Evolutionary conservation across 2,797 vertebrate species (phyloP).

Genomic region (Anolis apletophallus): DNA sequence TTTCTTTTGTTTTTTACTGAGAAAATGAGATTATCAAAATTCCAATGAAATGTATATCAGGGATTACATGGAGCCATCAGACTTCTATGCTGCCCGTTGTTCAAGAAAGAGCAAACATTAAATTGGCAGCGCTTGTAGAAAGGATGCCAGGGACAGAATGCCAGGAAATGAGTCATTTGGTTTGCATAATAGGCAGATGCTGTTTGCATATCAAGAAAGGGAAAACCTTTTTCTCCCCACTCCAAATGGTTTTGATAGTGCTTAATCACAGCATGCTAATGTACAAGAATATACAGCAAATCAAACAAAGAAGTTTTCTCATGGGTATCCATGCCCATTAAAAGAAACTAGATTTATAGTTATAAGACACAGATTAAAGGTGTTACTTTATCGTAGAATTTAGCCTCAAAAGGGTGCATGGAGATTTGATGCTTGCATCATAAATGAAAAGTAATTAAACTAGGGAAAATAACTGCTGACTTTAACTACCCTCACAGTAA

Average conservation of each 20-base stretch:
- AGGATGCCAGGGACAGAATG: background rate
- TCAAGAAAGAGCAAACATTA: background rate
- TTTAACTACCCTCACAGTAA: too few species aligned
- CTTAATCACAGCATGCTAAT: background rate
- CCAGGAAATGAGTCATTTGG: background rate
- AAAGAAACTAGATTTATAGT: too few species aligned
- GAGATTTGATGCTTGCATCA: too few species aligned
- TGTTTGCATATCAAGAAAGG: background rate
- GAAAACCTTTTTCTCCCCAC: background rate
- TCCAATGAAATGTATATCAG: background rate
- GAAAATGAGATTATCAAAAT: background rate
- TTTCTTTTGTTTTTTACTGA: background rate
- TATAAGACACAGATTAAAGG: too few species aligned
- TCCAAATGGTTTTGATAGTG: background rate
- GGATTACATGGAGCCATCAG: background rate
- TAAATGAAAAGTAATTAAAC: too few species aligned
- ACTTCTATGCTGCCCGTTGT: background rate
- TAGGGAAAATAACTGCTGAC: too few species aligned
- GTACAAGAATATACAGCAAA: background rate
- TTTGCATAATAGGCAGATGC: slow-evolving; percentile 1
- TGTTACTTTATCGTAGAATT: too few species aligned
- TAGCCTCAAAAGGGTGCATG: too few species aligned
- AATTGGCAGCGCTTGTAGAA: background rate
- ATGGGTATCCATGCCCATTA: too few species aligned
- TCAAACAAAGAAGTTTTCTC: background rate